Conservation (phyloP, 1,140 invertebrate species). For the Dinoponera quadriceps region DNA sequence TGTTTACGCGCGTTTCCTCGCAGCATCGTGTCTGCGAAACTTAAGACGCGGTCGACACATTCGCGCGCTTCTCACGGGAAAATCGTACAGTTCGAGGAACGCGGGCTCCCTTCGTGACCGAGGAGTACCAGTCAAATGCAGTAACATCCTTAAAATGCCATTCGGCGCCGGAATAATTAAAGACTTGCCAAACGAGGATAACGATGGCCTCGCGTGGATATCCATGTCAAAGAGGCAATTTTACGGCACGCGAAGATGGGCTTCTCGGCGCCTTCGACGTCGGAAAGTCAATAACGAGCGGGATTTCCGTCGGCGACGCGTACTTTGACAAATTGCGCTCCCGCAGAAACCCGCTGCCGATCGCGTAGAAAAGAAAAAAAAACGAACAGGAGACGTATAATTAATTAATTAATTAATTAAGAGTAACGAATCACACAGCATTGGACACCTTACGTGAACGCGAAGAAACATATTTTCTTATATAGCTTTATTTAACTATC, state of each 20-base stretch:
- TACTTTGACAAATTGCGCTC: constrained; percentile 66
- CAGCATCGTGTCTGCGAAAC: constrained; percentile 29
- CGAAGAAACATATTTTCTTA: no score
- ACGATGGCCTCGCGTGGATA: constrained; percentile 47
- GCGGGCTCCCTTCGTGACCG: constrained; percentile 49
- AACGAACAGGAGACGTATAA: not conserved
- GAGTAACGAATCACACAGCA: not conserved
- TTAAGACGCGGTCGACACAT: not conserved
- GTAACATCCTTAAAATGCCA: constrained; percentile 36
- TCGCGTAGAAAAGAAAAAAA: not conserved
- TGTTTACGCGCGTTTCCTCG: constrained; percentile 9
- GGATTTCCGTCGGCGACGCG: constrained; percentile 60
- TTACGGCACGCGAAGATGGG: constrained; percentile 62
- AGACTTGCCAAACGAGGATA: constrained; percentile 33
- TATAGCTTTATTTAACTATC: no score
- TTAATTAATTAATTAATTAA: not conserved
- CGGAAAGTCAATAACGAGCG: constrained; percentile 68
- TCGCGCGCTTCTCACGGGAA: constrained; percentile 27
- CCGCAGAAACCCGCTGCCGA: not conserved
- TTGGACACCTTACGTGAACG: no score
- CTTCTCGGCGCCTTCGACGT: constrained; percentile 53
- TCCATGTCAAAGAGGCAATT: constrained; percentile 67
- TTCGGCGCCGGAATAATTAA: constrained; percentile 64
- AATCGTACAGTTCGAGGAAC: constrained; percentile 52
- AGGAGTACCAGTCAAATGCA: constrained; percentile 2